These are phyloP conservation scores for Drosophila nikananu DNA, from an alignment of 1,140 invertebrate genomes.

Conservation along the genomic window DNA sequence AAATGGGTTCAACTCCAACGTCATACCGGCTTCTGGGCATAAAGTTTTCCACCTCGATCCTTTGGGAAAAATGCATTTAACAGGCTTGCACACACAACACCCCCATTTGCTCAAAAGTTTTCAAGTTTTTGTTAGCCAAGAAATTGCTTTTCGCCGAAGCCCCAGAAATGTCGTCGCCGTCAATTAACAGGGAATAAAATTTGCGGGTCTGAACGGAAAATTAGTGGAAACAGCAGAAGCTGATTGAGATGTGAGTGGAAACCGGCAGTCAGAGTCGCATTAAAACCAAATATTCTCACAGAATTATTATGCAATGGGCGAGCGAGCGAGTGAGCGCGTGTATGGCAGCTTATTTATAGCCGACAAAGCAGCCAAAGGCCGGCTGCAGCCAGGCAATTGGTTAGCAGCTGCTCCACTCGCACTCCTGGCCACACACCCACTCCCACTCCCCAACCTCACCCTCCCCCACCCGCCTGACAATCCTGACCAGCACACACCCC, in stretches of 20 bases:
- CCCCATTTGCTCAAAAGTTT: conserved; percentile 43
- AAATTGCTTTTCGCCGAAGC: conserved; percentile 52
- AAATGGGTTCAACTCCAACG: conserved; percentile 15
- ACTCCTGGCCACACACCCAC: not conserved
- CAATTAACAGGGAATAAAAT: conserved; percentile 46
- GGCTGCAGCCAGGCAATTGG: conserved; percentile 65
- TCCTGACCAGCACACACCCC: not conserved
- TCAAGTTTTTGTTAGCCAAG: conserved; percentile 47
- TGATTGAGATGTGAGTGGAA: conserved; percentile 5
- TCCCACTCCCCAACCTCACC: not conserved
- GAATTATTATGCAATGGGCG: conserved; percentile 62
- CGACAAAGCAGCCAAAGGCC: conserved; percentile 14
- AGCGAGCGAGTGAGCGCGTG: conserved; percentile 14
- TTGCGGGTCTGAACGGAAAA: conserved; percentile 23
- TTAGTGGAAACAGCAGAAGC: conserved; percentile 8
- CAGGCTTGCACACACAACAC: conserved; percentile 43
- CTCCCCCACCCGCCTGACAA: not conserved
- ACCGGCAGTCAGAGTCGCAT: not conserved
- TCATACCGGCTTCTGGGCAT: not conserved
- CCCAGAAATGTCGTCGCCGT: conserved; percentile 24
- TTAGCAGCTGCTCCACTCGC: conserved; percentile 51
- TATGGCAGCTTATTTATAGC: conserved; percentile 30
- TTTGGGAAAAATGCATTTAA: conserved; percentile 35
- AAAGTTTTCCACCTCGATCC: conserved; percentile 6
- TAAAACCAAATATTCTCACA: not conserved